These are phyloP conservation scores for Loris lydekkerianus DNA, from an alignment of 2,797 vertebrate species.

Conservation along the genomic window DNA sequence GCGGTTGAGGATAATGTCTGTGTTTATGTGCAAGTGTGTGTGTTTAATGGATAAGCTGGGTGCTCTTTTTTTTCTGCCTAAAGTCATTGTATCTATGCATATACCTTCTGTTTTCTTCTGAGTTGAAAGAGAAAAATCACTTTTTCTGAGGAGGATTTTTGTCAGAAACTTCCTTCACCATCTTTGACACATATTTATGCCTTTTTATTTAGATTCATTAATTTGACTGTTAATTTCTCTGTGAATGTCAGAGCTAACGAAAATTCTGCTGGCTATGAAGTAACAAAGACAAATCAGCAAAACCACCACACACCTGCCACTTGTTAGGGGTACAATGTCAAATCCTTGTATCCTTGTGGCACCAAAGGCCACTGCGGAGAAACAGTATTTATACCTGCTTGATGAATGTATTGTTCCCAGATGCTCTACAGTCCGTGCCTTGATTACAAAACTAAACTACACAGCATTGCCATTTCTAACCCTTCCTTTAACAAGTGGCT, in stretches of 20 bases:
- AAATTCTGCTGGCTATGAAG: not conserved
- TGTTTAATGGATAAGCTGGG: not conserved
- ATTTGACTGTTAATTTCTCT: rapidly evolving
- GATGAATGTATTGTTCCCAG: not conserved
- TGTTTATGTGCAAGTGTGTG: no score
- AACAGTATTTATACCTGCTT: rapidly evolving
- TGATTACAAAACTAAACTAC: rapidly evolving
- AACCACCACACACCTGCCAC: rapidly evolving
- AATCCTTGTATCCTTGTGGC: not conserved
- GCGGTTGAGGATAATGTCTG: not conserved
- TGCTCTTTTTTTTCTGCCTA: not conserved
- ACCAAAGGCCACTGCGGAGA: not conserved
- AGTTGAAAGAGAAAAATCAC: not conserved
- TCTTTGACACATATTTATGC: rapidly evolving
- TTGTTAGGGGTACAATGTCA: not conserved
- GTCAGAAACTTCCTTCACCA: rapidly evolving
- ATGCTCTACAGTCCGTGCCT: rapidly evolving
- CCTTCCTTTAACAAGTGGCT: rapidly evolving
- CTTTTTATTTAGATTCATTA: no score
- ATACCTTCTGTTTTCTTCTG: not conserved
- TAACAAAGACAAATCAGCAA: rapidly evolving
- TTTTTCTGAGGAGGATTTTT: not conserved
- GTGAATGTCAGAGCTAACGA: not conserved
- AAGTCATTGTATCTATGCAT: rapidly evolving
- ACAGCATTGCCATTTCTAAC: rapidly evolving